These are phyloP conservation scores for Drosophila neoperkinsi DNA, from an alignment of 2,888 invertebrate genomes.

Conservation along the genomic window DNA sequence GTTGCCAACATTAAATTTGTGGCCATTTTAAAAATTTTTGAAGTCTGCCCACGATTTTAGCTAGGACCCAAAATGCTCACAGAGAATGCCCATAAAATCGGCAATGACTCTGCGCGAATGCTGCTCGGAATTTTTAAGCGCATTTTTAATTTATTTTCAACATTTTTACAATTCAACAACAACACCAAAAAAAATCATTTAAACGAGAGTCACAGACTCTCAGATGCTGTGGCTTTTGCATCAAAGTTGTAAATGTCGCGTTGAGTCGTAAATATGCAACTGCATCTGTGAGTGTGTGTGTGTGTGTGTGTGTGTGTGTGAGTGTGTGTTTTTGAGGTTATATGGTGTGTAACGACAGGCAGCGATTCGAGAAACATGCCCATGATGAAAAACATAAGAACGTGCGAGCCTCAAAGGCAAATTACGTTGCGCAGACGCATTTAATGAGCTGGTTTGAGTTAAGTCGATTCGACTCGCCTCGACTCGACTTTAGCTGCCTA, in stretches of 20 bases:
- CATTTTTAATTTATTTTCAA: constrained; percentile 76
- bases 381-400: constrained; percentile 50
- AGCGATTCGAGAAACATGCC: constrained; percentile 52
- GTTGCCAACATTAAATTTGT: constrained; percentile 60
- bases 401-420: constrained; percentile 72
- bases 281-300: neutral
- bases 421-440: constrained; percentile 80
- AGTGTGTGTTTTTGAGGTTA: constrained; percentile 39
- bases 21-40: constrained; percentile 25
- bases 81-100: constrained; percentile 47
- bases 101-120: constrained; percentile 37
- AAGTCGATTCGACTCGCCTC: constrained; percentile 32
- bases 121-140: constrained; percentile 59
- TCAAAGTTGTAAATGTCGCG: constrained; percentile 83
- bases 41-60: constrained; percentile 61
- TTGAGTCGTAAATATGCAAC: constrained; percentile 74
- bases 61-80: constrained; percentile 65
- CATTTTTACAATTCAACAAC: constrained; percentile 71
- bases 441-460: constrained; percentile 68
- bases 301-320: constrained; percentile 3
- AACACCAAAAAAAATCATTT: constrained; percentile 43
- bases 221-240: constrained; percentile 57
- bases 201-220: constrained; percentile 31
- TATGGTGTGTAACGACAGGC: constrained; percentile 65
- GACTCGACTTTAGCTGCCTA: constrained; percentile 32